Percentiles rank a stretch among this genome's conserved stretches.
Conservation (phyloP, 2,113 vertebrate species). For the Emydocephalus ijimae region DNA sequence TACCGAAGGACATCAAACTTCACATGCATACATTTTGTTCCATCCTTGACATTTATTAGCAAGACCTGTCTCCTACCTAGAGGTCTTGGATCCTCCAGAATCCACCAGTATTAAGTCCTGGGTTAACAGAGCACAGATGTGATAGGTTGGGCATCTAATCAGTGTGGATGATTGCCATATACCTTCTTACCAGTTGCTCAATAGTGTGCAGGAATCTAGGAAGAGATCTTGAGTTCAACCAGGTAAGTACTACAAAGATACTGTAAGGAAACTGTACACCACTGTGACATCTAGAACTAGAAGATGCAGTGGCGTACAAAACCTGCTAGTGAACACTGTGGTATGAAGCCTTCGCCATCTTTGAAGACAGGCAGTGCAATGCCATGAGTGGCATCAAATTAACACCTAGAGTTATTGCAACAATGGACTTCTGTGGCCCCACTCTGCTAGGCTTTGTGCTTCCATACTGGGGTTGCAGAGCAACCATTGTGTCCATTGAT, state of each 20-base stretch:
- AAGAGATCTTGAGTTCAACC: background rate
- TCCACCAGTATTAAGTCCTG: background rate
- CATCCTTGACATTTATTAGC: background rate
- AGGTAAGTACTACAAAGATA: background rate
- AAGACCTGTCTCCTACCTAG: background rate
- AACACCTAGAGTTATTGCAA: background rate
- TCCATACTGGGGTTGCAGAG: background rate
- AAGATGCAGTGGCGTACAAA: background rate
- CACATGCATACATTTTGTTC: background rate
- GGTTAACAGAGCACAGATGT: background rate
- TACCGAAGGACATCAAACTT: background rate
- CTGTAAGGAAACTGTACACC: background rate
- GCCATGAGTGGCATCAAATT: background rate
- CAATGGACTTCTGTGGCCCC: background rate
- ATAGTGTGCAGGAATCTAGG: background rate
- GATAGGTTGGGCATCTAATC: background rate
- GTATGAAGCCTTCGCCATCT: background rate
- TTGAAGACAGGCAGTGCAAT: background rate
- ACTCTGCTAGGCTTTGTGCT: background rate
- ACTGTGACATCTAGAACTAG: background rate
- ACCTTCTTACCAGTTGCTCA: background rate
- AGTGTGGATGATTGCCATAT: background rate
- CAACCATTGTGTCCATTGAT: background rate
- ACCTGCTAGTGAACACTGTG: background rate
- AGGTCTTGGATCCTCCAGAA: background rate